Evolutionary conservation across 2,797 vertebrate species (phyloP).

Genomic region (Chaenodraco wilsoni): DNA sequence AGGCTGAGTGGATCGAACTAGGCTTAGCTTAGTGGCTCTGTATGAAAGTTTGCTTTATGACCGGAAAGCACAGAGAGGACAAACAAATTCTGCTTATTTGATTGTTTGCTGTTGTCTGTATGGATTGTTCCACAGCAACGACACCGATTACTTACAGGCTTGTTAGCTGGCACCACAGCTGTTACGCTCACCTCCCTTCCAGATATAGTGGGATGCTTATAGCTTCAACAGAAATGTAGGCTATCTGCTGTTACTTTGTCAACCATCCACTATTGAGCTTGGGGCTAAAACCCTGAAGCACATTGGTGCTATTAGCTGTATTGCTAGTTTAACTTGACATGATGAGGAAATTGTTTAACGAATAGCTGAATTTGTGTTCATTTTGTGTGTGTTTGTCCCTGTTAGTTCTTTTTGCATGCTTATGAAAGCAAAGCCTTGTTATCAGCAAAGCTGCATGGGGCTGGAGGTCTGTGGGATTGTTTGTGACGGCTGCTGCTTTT

Average conservation of each 20-base stretch:
- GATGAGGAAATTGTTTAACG: constrained; percentile 36
- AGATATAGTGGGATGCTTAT: constrained; percentile 56
- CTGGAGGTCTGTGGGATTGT: constrained; percentile 35
- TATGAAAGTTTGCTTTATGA: constrained; percentile 51
- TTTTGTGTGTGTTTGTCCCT: not conserved
- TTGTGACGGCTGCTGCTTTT: constrained; percentile 29
- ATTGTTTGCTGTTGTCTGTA: constrained; percentile 67
- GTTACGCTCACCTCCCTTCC: constrained; percentile 61
- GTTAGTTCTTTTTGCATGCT: constrained; percentile 21
- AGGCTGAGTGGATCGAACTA: constrained; percentile 29
- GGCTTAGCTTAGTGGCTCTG: constrained; percentile 33
- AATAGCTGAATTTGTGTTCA: not conserved
- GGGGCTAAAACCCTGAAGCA: constrained; percentile 45
- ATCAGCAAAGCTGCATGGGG: constrained; percentile 38
- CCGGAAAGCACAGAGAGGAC: constrained; percentile 42
- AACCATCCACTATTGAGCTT: constrained; percentile 45
- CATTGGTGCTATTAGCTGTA: constrained; percentile 23
- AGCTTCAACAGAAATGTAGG: constrained; percentile 54
- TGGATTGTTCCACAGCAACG: constrained; percentile 60
- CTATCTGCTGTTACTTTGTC: constrained; percentile 61
- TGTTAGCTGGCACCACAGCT: constrained; percentile 64
- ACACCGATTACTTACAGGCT: constrained; percentile 71
- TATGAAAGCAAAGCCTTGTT: constrained; percentile 36
- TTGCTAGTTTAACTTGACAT: constrained; percentile 43
- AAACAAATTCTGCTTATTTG: constrained; percentile 61